Conservation (phyloP, 2,797 vertebrate species). For the Trachops cirrhosus region DNA sequence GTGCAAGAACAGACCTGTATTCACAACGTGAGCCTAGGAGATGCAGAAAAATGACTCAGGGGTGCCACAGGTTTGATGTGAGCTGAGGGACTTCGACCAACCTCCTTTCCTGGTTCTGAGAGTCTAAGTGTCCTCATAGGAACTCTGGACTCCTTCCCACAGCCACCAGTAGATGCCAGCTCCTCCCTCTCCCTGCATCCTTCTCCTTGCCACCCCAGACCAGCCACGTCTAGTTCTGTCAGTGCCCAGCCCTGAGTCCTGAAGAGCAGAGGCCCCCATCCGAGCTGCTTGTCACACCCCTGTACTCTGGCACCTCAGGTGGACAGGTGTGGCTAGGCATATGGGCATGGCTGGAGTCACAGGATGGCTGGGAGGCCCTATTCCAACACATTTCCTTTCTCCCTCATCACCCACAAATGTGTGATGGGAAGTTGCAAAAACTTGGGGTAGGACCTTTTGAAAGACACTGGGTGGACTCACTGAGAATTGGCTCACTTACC, state of each 20-base stretch:
- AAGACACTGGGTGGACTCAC: not conserved
- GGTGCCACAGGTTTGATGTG: not conserved
- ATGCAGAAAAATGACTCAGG: not conserved
- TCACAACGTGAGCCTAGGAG: not conserved
- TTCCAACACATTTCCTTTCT: not conserved
- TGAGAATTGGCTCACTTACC: not conserved
- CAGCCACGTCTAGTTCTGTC: not conserved
- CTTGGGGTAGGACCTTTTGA: not conserved
- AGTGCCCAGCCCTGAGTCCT: not conserved
- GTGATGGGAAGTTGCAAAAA: not conserved
- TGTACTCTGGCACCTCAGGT: not conserved
- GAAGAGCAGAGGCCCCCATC: not conserved
- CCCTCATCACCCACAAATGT: not conserved
- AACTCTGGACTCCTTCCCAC: not conserved
- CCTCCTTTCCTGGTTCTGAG: not conserved
- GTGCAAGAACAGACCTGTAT: not conserved
- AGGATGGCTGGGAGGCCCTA: slow-evolving; percentile 5
- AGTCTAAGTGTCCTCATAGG: not conserved
- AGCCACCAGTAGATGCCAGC: not conserved
- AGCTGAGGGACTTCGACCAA: not conserved
- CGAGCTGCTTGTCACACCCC: not conserved
- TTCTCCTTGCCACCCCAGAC: not conserved
- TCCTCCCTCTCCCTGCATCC: not conserved
- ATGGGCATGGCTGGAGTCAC: not conserved
- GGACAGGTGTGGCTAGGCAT: not conserved